Percentiles rank a stretch among this genome's conserved stretches.
Evolutionary conservation across 2,888 invertebrate species (phyloP).

Genomic region (Pristionchus maxplancki): DNA sequence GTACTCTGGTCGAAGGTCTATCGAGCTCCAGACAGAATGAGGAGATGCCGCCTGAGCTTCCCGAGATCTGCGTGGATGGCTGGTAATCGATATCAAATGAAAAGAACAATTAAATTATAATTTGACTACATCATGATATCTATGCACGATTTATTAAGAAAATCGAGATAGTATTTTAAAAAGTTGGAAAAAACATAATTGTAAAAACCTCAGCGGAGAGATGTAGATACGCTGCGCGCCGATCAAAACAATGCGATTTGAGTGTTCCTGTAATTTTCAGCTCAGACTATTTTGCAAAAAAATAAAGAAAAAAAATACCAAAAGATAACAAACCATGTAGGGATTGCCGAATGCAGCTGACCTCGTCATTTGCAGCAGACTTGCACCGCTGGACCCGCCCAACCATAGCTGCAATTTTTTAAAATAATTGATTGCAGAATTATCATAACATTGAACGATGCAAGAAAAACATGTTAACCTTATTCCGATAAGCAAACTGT

Average conservation of each 20-base stretch:
- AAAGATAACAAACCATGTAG: conserved; percentile 61
- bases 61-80: conserved; percentile 50
- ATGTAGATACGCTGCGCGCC: conserved; percentile 62
- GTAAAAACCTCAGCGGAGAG: conserved; percentile 55
- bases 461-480: no score
- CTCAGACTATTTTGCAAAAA: neutral
- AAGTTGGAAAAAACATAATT: neutral
- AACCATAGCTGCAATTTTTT: conserved; percentile 89
- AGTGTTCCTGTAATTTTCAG: conserved; percentile 60
- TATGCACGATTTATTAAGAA: no score
- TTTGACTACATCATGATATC: no score
- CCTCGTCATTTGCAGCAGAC: conserved; percentile 56
- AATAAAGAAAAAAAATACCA: neutral
- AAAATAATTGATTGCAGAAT: neutral
- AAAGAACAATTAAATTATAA: no score
- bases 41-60: conserved; percentile 70
- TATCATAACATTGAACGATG: no score
- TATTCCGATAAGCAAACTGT: neutral
- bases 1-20: conserved; percentile 70
- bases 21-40: conserved; percentile 74
- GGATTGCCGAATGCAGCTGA: conserved; percentile 62
- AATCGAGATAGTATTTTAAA: neutral
- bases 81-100: no score
- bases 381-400: conserved; percentile 78
- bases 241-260: conserved; percentile 70